These are phyloP conservation scores for Hylia prasina DNA, from an alignment of 2,113 vertebrate species.

Conservation along the genomic window DNA sequence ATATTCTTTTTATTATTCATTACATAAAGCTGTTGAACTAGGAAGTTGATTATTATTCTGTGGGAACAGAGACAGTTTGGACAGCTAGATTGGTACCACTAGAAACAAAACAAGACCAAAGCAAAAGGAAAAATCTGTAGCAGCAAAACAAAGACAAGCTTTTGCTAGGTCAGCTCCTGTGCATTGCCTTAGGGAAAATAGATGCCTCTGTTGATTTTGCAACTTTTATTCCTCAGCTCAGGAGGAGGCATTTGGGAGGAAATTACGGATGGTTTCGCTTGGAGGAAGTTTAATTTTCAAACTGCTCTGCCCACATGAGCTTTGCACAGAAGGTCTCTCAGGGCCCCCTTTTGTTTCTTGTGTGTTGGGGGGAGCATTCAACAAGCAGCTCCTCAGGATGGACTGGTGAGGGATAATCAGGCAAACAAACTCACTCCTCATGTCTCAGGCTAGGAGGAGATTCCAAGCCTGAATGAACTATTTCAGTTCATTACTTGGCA, in stretches of 20 bases:
- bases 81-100: conserved; percentile 61
- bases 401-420: background rate
- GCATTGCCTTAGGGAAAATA: background rate
- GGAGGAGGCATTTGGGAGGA: background rate
- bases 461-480: background rate
- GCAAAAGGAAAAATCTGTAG: conserved; percentile 47
- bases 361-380: background rate
- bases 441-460: background rate
- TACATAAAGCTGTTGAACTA: conserved; percentile 65
- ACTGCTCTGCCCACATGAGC: background rate
- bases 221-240: background rate
- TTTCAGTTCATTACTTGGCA: background rate
- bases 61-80: conserved; percentile 66
- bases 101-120: conserved; percentile 41
- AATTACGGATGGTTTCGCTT: background rate
- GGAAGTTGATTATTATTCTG: conserved; percentile 73
- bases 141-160: conserved; percentile 57
- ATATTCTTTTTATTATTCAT: conserved; percentile 70
- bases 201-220: conserved; percentile 8
- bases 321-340: background rate
- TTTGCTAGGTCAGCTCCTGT: conserved; percentile 56
- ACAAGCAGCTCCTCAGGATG: background rate
- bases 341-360: background rate
- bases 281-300: conserved; percentile 4
- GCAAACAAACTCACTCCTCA: background rate